Evolutionary conservation across 2,888 invertebrate genomes (phyloP), one percentile per base, ranked within the genome.

Genomic region (Pseudoips prasinana): DNA sequence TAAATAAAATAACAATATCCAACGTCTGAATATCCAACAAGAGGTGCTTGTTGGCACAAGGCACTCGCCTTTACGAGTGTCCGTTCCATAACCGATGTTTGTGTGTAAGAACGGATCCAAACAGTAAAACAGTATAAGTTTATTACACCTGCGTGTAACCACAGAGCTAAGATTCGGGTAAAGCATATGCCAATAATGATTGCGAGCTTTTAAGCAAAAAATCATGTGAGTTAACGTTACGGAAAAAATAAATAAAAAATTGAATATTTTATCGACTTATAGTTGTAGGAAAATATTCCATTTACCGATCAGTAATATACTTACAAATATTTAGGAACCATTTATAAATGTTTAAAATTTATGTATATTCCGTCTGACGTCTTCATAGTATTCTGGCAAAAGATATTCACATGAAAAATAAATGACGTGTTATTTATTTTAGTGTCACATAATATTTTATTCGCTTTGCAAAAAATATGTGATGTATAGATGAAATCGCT

Each of bases 1-100:
- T 33, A 25, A 34, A 43, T 43, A 37, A 37, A 49, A 46, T 43
- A 48, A 41, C 38, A 43, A 46, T 19, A 35, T 48, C 35, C 14
- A 5, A 3, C 14, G 5, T 14, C 5, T 14, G 14, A 14, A 14
- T 14, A 14, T 14, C 3, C 14, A 14, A 5, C 14, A 14, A 14
- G 14, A 14, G 14, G 14, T 14, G 14, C 37, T 54, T 60, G 58
- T 69, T 73, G 71, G 70, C 73, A 73, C 67, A 54, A 52, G 46
- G 51, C 58, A 57, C 60, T 49, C 41, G 56, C 18, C 38, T 66
- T 70, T 64, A 69, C 50, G 56, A 63, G 47, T 54, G 55, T 50
- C n/a, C 48, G 54, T 48, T 57, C 51, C 46, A 54, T 49, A 45
- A 49, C 42, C 33, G 36, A 37, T 39, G 39, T 38, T 41, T 29